Evolutionary conservation across 2,113 vertebrate genomes (phyloP).

Genomic region (Cryptotis parvus): DNA sequence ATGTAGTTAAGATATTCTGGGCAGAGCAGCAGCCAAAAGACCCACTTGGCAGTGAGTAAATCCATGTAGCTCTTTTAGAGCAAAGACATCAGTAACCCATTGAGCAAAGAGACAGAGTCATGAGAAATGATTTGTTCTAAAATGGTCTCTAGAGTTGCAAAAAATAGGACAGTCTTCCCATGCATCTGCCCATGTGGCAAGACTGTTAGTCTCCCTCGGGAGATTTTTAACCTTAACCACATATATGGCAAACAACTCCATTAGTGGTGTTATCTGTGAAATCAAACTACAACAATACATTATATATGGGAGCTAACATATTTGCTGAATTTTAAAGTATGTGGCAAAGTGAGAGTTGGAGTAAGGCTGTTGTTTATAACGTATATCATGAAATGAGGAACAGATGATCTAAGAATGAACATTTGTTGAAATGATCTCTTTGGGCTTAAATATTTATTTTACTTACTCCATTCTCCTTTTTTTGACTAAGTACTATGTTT

Average conservation of each 20-base stretch:
- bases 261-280: constrained; percentile 63
- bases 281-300: constrained; percentile 65
- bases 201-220: constrained; percentile 14
- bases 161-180: constrained; percentile 63
- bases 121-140: constrained; percentile 67
- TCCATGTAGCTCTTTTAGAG: constrained; percentile 64
- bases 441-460: constrained; percentile 75
- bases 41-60: constrained; percentile 69
- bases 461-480: constrained; percentile 64
- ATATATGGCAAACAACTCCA: constrained; percentile 41
- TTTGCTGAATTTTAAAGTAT: constrained; percentile 84
- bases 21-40: constrained; percentile 63
- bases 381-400: constrained; percentile 45
- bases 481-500: constrained; percentile 72
- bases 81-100: constrained; percentile 62
- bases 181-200: constrained; percentile 28
- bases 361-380: constrained; percentile 66
- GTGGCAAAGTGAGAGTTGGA: constrained; percentile 80
- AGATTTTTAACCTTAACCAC: constrained; percentile 60
- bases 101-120: constrained; percentile 68
- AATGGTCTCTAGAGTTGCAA: constrained; percentile 57
- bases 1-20: constrained; percentile 72
- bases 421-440: constrained; percentile 75
- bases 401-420: constrained; percentile 73
- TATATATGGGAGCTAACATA: constrained; percentile 83